These are phyloP conservation scores for Corvus cornix DNA, from an alignment of 2,113 vertebrate species.

Conservation along the genomic window DNA sequence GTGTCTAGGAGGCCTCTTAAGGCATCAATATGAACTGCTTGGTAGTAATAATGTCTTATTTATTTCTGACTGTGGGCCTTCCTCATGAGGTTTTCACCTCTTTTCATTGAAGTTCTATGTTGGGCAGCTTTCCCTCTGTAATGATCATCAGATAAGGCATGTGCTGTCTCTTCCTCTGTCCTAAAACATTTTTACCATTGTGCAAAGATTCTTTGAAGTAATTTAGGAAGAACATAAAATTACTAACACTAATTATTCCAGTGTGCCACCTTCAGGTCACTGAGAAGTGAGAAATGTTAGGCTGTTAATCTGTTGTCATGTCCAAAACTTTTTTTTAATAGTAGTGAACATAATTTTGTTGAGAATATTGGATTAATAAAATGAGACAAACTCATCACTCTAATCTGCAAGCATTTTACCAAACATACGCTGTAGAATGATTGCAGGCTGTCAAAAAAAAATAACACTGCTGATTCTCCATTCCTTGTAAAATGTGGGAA, in stretches of 20 bases:
- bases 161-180: not conserved
- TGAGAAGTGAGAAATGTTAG: not conserved
- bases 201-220: not conserved
- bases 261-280: conserved; percentile 20
- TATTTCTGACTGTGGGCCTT: not conserved
- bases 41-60: not conserved
- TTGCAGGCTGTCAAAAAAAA: not conserved
- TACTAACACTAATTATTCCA: not conserved
- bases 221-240: not conserved
- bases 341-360: not conserved
- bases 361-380: not conserved
- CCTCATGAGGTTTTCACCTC: not conserved
- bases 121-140: not conserved
- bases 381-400: not conserved
- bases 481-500: not conserved
- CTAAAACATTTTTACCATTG: not conserved
- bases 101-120: not conserved
- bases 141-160: not conserved
- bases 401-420: not conserved
- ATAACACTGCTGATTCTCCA: not conserved
- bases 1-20: too few relatives aligned
- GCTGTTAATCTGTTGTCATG: not conserved
- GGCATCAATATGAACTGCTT: not conserved
- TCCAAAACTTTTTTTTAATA: not conserved
- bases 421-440: not conserved